Conservation (phyloP, 1,140 invertebrate genomes). For the Pogonus chalceus region DNA sequence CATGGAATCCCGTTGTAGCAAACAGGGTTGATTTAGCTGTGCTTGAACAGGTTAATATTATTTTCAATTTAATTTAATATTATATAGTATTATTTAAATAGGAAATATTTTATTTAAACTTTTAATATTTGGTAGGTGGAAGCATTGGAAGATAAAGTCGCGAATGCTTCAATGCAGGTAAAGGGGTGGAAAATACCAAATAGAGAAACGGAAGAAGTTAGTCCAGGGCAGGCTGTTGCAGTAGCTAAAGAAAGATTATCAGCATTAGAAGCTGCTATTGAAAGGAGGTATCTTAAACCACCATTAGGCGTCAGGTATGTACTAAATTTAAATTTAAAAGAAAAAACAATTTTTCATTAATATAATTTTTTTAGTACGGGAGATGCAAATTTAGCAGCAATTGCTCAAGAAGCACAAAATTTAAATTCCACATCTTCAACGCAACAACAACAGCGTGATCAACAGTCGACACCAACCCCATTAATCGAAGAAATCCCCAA, state of each 20-base stretch:
- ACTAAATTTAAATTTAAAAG: conserved; percentile 5
- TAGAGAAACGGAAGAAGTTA: conserved; percentile 42
- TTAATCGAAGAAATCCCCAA: conserved; percentile 43
- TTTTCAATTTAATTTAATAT: conserved; percentile 2
- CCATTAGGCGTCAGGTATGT: conserved; percentile 69
- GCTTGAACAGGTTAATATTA: conserved; percentile 52
- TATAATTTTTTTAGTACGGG: conserved; percentile 37
- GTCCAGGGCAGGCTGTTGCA: conserved; percentile 51
- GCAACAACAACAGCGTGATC: background rate
- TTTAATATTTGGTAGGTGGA: conserved; percentile 49
- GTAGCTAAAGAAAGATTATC: conserved; percentile 68
- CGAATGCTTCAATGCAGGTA: conserved; percentile 85
- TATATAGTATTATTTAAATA: background rate
- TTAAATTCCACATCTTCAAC: background rate
- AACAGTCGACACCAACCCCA: conserved; percentile 18
- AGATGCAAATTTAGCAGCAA: conserved; percentile 43
- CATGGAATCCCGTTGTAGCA: conserved; percentile 64
- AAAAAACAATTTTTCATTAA: conserved; percentile 9
- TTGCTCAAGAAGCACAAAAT: conserved; percentile 36
- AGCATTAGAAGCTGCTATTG: conserved; percentile 79
- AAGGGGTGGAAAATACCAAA: conserved; percentile 78
- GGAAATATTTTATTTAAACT: background rate
- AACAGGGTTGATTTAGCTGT: conserved; percentile 70
- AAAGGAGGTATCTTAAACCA: conserved; percentile 86
- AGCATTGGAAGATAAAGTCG: conserved; percentile 83